Evolutionary conservation across 2,888 invertebrate species (phyloP), one percentile per base, ranked within the genome.

Genomic region (Crepidodera aurea): DNA sequence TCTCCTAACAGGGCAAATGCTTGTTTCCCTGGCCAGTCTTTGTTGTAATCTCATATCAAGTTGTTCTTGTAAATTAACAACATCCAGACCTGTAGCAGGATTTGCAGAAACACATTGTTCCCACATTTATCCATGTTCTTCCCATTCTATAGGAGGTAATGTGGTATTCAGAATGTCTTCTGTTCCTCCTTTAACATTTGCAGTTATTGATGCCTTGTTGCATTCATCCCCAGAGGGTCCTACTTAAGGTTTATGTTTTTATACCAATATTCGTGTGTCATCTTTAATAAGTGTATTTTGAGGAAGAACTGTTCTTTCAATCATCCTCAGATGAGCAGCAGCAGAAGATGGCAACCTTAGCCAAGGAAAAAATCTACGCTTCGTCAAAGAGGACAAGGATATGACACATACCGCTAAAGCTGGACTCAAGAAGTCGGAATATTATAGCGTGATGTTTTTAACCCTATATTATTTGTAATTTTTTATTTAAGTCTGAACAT

Each of bases 61-160:
- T 83, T 96, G 94, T 81, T 98, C 97, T 83, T 98, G 97, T 12
- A 99, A 85, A 81, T 96, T 96, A 68, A 97, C 91, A 10, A 98
- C 96, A 82, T 98, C 98, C 72, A 96, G 84, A 51, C 98, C 86
- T 0, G 98, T 98, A 0, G 98, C 96, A 2, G 98, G 98, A 1
- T 94, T 96, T 58, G 96, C 95, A 0, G 98, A 98, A 69, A 98
- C 95, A 79, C 90, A 90, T 81, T 95, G 94, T 25, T 90, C 88
- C 95, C 95, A 95, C 77, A 93, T 84, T 81, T 96, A 93, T 1
- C 94, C 94, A 71, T 93, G 91, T 78, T 96, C 94, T 77, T 94
- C 93, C 96, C 96, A 97, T 84, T 96, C 94, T 78, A 92, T 91
- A 1, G 97, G 96, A 4, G 97, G 96, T 65, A 97, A 82, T 75